Percentiles rank a stretch among this genome's conserved stretches.
phyloP scores from a whole-genome alignment of 2,113 vertebrate genomes.

The Aythya baeri region DNA sequence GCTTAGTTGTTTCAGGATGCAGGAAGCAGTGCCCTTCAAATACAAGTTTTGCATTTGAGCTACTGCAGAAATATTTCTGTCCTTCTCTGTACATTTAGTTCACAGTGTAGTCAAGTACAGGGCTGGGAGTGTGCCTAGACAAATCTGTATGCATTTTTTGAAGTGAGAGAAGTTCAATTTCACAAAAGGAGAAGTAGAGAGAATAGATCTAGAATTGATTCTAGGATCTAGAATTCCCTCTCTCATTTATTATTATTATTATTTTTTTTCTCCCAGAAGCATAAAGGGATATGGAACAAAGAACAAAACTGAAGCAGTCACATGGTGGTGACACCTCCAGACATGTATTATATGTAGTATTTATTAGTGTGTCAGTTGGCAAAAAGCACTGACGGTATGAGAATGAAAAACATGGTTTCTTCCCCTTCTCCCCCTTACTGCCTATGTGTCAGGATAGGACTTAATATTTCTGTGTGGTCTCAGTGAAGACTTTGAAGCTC shows the following conservation, averaged over 20 bases:
- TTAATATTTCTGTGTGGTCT: rapidly evolving
- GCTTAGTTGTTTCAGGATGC: not conserved
- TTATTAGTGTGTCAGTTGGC: not conserved
- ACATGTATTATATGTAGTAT: rapidly evolving
- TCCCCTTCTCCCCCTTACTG: rapidly evolving
- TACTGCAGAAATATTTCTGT: not conserved
- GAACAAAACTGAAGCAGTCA: not conserved
- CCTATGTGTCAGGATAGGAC: too few species aligned
- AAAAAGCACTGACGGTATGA: not conserved
- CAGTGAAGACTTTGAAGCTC: not conserved
- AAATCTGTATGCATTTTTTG: not conserved
- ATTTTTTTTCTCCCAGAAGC: not conserved
- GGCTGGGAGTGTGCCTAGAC: not conserved
- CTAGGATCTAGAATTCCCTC: too few species aligned
- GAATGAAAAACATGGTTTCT: not conserved
- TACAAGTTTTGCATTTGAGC: too few species aligned
- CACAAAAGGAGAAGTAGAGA: rapidly evolving
- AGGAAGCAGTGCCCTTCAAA: not conserved
- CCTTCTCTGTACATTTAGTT: not conserved
- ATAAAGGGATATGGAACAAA: not conserved
- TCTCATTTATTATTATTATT: not conserved
- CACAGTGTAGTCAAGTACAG: not conserved
- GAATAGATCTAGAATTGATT: too few species aligned
- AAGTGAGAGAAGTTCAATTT: not conserved
- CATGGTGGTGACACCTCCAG: not conserved